A percentile compares a stretch with the other conserved stretches of the same genome.
Evolutionary conservation across 2,888 invertebrate species (phyloP).

Genomic region (Xylota sylvarum): DNA sequence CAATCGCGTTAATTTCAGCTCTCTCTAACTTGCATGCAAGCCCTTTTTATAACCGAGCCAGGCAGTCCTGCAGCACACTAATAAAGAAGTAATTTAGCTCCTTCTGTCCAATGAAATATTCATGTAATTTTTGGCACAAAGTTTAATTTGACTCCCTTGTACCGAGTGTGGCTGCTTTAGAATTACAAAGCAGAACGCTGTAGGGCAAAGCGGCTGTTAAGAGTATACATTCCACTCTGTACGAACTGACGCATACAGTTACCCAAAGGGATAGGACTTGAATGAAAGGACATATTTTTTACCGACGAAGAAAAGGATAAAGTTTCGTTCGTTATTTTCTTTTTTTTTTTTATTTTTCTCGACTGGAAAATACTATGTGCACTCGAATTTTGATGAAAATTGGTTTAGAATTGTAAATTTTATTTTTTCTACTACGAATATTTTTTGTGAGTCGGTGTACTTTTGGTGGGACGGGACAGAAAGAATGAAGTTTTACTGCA

Average conservation of each 20-base stretch:
- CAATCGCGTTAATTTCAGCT: constrained; percentile 39
- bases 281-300: constrained; percentile 13
- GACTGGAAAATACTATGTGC: constrained; percentile 19
- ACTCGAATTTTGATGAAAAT: constrained; percentile 56
- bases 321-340: constrained; percentile 23
- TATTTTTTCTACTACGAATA: constrained; percentile 12
- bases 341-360: background rate
- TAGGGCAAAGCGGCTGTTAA: background rate
- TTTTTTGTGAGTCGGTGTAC: background rate
- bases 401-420: constrained; percentile 60
- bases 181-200: constrained; percentile 32
- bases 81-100: constrained; percentile 51
- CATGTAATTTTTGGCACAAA: constrained; percentile 69
- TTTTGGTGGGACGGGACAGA: background rate
- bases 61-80: constrained; percentile 35
- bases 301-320: constrained; percentile 30
- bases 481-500: constrained; percentile 32
- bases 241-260: background rate
- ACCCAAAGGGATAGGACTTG: background rate
- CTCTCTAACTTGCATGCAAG: constrained; percentile 1
- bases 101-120: constrained; percentile 60
- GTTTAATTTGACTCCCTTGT: constrained; percentile 46
- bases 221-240: background rate
- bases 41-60: background rate
- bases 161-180: constrained; percentile 8